Percentiles rank a stretch among this genome's conserved stretches.
Evolutionary conservation across 1,140 invertebrate genomes (phyloP).

Genomic region (Sycophaga agraensis): DNA sequence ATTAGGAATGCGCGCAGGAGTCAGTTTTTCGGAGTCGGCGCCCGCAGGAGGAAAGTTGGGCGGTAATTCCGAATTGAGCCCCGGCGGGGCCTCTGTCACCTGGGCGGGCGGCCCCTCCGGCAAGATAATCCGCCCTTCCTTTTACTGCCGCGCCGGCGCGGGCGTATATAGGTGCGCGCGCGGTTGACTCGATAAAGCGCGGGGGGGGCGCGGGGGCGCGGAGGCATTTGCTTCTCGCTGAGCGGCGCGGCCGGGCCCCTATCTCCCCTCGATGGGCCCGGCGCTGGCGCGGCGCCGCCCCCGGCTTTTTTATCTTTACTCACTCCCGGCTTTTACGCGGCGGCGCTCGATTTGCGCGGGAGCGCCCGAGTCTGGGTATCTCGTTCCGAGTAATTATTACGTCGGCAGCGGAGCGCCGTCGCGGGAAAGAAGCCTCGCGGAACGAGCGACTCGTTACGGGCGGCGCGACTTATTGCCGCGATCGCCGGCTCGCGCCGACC

Average conservation of each 20-base stretch:
- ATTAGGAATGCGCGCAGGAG: too few species aligned
- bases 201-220: background rate
- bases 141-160: too few species aligned
- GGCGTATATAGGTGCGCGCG: background rate
- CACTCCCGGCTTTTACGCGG: background rate
- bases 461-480: background rate
- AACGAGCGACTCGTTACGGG: background rate
- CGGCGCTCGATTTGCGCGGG: constrained; percentile 6
- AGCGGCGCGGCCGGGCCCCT: background rate
- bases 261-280: background rate
- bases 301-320: background rate
- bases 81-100: too few species aligned
- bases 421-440: background rate
- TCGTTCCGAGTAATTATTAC: too few species aligned
- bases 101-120: too few species aligned
- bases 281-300: background rate
- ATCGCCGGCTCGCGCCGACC: constrained; percentile 11
- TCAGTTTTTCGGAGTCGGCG: too few species aligned
- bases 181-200: background rate
- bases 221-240: constrained; percentile 11
- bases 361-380: too few species aligned
- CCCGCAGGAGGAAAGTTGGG: too few species aligned
- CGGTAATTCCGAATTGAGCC: too few species aligned
- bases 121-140: too few species aligned
- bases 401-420: background rate